A percentile compares a stretch with the other conserved stretches of the same genome.
These are phyloP conservation scores for Anhinga anhinga DNA, from an alignment of 2,113 vertebrate genomes.

Conservation along the genomic window DNA sequence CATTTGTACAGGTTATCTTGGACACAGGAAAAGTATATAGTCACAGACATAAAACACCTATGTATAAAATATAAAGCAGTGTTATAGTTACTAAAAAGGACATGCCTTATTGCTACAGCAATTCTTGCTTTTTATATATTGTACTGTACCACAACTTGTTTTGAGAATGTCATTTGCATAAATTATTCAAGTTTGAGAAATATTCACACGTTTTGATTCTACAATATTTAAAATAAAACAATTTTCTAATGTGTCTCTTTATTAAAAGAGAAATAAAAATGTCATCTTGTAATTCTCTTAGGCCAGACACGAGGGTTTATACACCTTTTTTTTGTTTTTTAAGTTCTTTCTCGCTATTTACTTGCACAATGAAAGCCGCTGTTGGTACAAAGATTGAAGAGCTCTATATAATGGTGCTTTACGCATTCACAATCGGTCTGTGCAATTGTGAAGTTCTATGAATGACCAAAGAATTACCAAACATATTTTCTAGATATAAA, in stretches of 20 bases:
- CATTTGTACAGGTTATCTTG: constrained; percentile 71
- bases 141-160: constrained; percentile 67
- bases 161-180: constrained; percentile 74
- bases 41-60: constrained; percentile 70
- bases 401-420: constrained; percentile 77
- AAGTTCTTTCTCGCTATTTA: constrained; percentile 75
- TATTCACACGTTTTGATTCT: constrained; percentile 78
- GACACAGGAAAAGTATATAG: constrained; percentile 72
- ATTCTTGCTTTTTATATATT: constrained; percentile 70
- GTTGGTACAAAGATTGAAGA: constrained; percentile 82
- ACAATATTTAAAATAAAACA: constrained; percentile 84
- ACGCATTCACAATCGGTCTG: constrained; percentile 81
- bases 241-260: constrained; percentile 89
- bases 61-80: constrained; percentile 72
- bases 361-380: constrained; percentile 81
- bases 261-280: constrained; percentile 90
- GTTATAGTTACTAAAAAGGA: constrained; percentile 79
- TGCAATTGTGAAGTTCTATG: constrained; percentile 79
- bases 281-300: constrained; percentile 84
- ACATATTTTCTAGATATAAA: constrained; percentile 76
- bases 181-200: constrained; percentile 77
- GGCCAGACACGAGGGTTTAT: constrained; percentile 76
- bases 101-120: constrained; percentile 73
- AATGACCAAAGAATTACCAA: constrained; percentile 84
- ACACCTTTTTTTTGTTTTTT: constrained; percentile 61